Base-by-base conservation (phyloP, 2,113 vertebrate species). In the Nyctibius bracteatus region DNA sequence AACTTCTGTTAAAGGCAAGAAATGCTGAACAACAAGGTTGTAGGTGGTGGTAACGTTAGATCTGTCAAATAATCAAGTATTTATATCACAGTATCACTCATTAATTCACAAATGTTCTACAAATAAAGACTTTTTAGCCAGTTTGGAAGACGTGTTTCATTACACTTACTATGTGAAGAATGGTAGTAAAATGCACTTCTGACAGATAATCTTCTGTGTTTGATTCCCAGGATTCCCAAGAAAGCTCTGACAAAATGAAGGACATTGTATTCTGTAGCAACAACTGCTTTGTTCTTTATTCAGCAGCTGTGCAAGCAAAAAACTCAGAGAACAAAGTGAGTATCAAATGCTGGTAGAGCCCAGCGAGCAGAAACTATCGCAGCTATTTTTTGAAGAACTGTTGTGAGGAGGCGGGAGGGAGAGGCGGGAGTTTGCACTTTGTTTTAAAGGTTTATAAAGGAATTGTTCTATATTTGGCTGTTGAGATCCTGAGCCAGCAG, bases 231-330 rank as follows among this genome's bases (percentile, higher is more conserved):
- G 98, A 98, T 94, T 97, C 96, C 52, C 98, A 97, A 89, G 98
- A 98, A 39, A 92, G 95, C 58, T 89, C 97, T 90, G 97, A 97
- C 44, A 98, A 98, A 96, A 95, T 97, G 68, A 98, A 98, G 81
- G 98, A 99, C 92, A 84, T 98, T 62, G 98, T 99, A 52, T 99
- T 99, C 96, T 99, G 99, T 96, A 99, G 99, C 96, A 98, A 99
- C 86, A 99, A 98, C 97, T 99, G 99, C 97, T 99, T 98, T 43
- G 81, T 99, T 79, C 99, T 99, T 80, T 98, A 98, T 97, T 98
- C 98, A 59, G 97, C 98, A 90, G 96, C 98, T 61, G 84, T 97
- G 73, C 98, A 98, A 96, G 97, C 96, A 49, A 98, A 98, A 97
- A 87, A 30, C 86, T 96, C 96, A 7, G 98, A 98, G 68, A 97